Base-by-base conservation (phyloP, 2,797 vertebrate species). In the Bryconaethiops microstoma region DNA sequence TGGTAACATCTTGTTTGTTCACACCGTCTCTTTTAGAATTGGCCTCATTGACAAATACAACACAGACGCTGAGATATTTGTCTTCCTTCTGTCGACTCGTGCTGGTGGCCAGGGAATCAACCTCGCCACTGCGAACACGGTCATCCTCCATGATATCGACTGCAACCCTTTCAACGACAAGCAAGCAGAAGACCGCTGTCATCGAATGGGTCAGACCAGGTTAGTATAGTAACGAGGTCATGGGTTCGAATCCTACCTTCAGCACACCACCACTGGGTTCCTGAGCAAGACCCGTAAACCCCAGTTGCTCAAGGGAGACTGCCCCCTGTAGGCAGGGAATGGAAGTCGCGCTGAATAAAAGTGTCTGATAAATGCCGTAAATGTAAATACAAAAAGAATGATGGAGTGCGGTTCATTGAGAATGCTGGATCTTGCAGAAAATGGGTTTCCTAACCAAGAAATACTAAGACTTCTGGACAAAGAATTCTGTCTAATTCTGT, bases 151-250 rank as follows among this genome's bases (percentile, higher is more conserved):
- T 7, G 98, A 99, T 88, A 98, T 99, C 21, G 97, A 99, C 86
- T 98, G 94, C 88, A 99, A 99, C 86, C 98, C 98, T 0, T 99
- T 99, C 87, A 99, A 99, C 9, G 98, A 99, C 89, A 99, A 99
- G 79, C 98, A 99, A 91, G 98, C 98, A 2, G 98, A 99, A 87
- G 98, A 99, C 86, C 91, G 98, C 69, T 99, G 98, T 89, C 98
- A 99, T 68, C 94, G 98, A 83, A 94, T 99, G 29, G 98, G 98
- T 29, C 98, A 99, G 89, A 97, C 95, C 69, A 96, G 93, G 97
- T 98, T 90, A 87, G 93, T 81, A 29, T 29, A 10, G 13, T 25
- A 5, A 7, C n/a, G 3, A 29, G 29, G 29, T 29, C 29, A 29
- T 29, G 29, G 1, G 29, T 29, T 29, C 1, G 29, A 29, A 29